Evolutionary conservation across 2,113 vertebrate species (phyloP).

Genomic region (Campylorhamphus procurvoides): DNA sequence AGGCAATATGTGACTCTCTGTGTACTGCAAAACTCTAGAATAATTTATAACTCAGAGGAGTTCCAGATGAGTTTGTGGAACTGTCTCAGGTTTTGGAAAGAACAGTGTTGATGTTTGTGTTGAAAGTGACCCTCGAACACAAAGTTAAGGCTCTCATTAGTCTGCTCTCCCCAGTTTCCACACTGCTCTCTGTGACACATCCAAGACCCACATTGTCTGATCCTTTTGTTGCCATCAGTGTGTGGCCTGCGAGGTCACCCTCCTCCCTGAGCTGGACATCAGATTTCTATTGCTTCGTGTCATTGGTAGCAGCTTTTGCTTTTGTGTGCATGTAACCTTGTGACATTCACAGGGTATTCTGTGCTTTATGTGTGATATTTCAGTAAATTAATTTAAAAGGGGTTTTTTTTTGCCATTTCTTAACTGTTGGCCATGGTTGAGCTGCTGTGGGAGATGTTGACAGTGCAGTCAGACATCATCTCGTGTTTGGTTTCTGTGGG

Average conservation of each 20-base stretch:
- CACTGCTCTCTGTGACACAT: neutral
- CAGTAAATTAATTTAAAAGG: neutral
- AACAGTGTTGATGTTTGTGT: neutral
- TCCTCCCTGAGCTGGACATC: neutral
- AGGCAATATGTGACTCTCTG: neutral
- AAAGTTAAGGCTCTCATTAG: slow-evolving; percentile 1
- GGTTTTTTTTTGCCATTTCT: neutral
- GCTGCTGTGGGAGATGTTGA: neutral
- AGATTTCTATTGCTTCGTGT: neutral
- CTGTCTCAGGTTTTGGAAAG: slow-evolving; percentile 3
- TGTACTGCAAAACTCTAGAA: neutral
- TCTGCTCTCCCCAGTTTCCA: neutral
- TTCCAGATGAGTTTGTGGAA: slow-evolving; percentile 24
- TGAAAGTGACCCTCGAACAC: neutral
- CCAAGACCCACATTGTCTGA: neutral
- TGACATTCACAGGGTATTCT: neutral
- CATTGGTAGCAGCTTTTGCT: neutral
- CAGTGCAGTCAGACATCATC: neutral
- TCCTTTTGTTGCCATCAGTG: neutral
- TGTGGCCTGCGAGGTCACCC: neutral
- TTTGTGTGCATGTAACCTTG: neutral
- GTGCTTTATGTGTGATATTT: neutral
- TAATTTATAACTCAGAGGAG: neutral
- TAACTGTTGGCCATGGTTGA: neutral
- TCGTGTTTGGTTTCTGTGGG: slow-evolving; percentile 3